Percentiles rank a stretch among this genome's conserved stretches.
These are phyloP conservation scores for Phrynosoma platyrhinos DNA, from an alignment of 2,113 vertebrate genomes.

Conservation along the genomic window DNA sequence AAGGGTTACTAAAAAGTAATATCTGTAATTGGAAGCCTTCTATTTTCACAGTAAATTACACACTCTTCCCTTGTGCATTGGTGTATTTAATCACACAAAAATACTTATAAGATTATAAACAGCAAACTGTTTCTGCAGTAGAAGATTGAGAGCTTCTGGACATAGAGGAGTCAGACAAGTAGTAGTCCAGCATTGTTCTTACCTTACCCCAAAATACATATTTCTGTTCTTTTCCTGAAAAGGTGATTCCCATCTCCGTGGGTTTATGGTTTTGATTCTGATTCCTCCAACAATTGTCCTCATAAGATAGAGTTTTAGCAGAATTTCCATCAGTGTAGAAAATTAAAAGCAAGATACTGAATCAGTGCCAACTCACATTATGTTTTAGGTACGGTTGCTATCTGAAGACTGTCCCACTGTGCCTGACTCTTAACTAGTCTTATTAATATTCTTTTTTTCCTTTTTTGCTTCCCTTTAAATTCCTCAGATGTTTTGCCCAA, in stretches of 20 bases:
- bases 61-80: constrained; percentile 53
- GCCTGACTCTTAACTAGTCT: background rate
- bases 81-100: constrained; percentile 61
- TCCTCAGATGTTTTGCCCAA: constrained; percentile 10
- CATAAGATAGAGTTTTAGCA: background rate
- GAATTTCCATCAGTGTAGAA: background rate
- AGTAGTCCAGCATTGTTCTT: constrained; percentile 54
- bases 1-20: too few species aligned
- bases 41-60: constrained; percentile 71
- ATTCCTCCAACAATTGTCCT: background rate
- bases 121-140: constrained; percentile 54
- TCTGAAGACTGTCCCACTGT: background rate
- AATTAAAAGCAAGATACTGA: constrained; percentile 1
- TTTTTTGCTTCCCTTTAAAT: background rate
- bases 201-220: constrained; percentile 37
- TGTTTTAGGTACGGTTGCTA: background rate
- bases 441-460: constrained; percentile 6
- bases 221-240: constrained; percentile 20
- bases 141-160: constrained; percentile 58
- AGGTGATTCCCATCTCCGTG: background rate
- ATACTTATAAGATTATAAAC: constrained; percentile 68
- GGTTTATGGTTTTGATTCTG: background rate
- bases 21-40: background rate
- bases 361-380: background rate
- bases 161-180: constrained; percentile 43